These are phyloP conservation scores for Hemistola chrysoprasaria DNA, from an alignment of 2,888 invertebrate genomes.

Conservation along the genomic window DNA sequence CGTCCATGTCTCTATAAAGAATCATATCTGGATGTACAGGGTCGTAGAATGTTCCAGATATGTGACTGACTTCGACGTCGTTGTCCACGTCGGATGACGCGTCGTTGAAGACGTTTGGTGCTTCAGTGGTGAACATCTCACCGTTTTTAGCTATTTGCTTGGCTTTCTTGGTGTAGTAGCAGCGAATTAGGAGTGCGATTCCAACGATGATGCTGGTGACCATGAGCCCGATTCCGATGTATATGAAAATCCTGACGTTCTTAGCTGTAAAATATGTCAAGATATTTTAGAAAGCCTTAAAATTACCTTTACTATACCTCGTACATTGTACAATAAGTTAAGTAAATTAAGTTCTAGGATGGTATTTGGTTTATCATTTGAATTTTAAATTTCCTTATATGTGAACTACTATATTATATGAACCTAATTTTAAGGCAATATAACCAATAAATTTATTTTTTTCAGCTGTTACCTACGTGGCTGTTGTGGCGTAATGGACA, in stretches of 20 bases:
- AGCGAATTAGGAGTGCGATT: constrained; percentile 46
- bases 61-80: constrained; percentile 69
- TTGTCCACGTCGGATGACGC: constrained; percentile 70
- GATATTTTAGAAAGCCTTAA: no score
- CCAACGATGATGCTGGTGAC: constrained; percentile 43
- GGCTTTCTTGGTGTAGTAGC: constrained; percentile 47
- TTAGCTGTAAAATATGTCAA: constrained; percentile 43
- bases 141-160: constrained; percentile 61
- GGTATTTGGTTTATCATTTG: no score
- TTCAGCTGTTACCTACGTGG: no score
- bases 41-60: constrained; percentile 74
- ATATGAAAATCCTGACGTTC: constrained; percentile 41
- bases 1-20: constrained; percentile 64
- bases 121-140: constrained; percentile 71
- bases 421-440: no score
- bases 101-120: constrained; percentile 72
- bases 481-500: no score
- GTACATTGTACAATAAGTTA: no score
- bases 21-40: constrained; percentile 76
- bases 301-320: no score
- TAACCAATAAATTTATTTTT: no score
- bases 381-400: no score
- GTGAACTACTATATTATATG: no score
- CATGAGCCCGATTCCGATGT: constrained; percentile 47
- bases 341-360: no score